Conservation (phyloP, 1,140 invertebrate genomes). For the Conopomorpha cramerella region DNA sequence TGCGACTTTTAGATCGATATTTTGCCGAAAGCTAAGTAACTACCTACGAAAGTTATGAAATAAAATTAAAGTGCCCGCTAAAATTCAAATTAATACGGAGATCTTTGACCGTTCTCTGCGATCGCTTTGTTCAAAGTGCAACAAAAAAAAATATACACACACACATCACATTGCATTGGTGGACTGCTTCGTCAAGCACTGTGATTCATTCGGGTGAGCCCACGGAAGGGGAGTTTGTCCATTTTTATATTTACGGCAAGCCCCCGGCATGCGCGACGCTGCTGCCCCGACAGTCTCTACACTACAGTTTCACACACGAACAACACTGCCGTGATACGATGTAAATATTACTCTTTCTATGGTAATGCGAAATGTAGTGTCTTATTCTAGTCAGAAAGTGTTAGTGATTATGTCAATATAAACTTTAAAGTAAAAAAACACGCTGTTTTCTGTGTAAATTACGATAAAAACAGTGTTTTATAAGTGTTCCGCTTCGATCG, state of each 20-base stretch:
- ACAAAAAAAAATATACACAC: no score
- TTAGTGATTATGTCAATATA: constrained; percentile 21
- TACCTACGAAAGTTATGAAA: constrained; percentile 44
- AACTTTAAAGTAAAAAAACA: no score
- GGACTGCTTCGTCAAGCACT: no score
- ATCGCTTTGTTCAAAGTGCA: no score
- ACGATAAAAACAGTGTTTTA: constrained; percentile 10
- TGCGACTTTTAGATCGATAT: constrained; percentile 53
- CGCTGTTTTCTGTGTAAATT: background rate
- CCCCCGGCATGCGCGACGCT: constrained; percentile 55
- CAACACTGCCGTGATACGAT: constrained; percentile 49
- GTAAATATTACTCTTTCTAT: constrained; percentile 53
- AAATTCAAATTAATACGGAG: constrained; percentile 29
- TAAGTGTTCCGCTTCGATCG: constrained; percentile 44
- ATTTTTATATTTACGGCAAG: constrained; percentile 59
- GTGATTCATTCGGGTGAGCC: constrained; percentile 54
- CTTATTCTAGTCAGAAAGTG: constrained; percentile 26
- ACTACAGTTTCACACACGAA: constrained; percentile 53
- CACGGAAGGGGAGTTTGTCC: constrained; percentile 55
- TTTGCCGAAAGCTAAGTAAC: constrained; percentile 40
- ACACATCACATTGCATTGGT: no score
- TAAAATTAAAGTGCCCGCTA: constrained; percentile 31
- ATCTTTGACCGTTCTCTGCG: no score
- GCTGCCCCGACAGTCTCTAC: constrained; percentile 47
- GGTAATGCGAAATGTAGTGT: constrained; percentile 43